Evolutionary conservation across 2,888 invertebrate species (phyloP).

Genomic region (Aethes cnicana): DNA sequence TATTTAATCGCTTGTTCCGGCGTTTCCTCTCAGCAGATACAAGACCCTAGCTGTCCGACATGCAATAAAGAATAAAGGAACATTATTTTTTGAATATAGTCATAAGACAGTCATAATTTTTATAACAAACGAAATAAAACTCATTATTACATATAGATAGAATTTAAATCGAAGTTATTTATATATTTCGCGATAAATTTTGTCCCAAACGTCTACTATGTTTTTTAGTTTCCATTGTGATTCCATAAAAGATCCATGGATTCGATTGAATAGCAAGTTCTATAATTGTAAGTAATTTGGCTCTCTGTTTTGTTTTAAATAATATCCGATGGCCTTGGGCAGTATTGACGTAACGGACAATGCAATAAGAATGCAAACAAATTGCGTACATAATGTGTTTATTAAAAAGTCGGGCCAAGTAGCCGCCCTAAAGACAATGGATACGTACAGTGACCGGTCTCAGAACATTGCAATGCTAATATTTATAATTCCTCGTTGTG

Average conservation of each 20-base stretch:
- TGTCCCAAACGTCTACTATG: no score
- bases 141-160: no score
- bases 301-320: constrained; percentile 23
- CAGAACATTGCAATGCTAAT: constrained; percentile 43
- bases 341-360: constrained; percentile 46
- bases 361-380: constrained; percentile 44
- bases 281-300: constrained; percentile 17
- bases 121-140: no score
- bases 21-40: neutral
- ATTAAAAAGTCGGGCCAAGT: constrained; percentile 47
- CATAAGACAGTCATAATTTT: no score
- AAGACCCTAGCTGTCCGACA: no score
- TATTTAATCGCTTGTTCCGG: no score
- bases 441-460: constrained; percentile 32
- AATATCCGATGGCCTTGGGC: constrained; percentile 47
- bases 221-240: no score
- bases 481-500: constrained; percentile 36
- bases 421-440: constrained; percentile 46
- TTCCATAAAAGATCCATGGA: neutral
- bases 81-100: no score
- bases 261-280: neutral
- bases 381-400: constrained; percentile 46
- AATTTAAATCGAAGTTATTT: no score
- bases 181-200: no score
- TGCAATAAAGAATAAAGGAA: no score